A percentile compares a stretch with the other conserved stretches of the same genome.
Conservation (phyloP, 2,797 vertebrate genomes). For the Poliocrania exsul region DNA sequence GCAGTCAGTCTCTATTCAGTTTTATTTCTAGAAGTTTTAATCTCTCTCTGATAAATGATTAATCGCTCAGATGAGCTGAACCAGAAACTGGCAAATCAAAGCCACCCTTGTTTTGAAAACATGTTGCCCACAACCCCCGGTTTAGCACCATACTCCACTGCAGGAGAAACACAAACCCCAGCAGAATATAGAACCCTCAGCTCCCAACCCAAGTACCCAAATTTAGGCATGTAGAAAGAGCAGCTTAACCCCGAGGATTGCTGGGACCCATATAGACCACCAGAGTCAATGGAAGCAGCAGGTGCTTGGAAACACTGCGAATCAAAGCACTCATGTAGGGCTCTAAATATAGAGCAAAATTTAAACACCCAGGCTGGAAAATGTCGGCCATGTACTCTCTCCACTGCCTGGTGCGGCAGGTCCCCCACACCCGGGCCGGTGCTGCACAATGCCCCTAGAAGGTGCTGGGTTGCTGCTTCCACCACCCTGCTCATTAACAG, state of each 20-base stretch:
- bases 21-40: background rate
- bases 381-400: slow-evolving; percentile 10
- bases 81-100: slow-evolving; percentile 45
- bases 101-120: slow-evolving; percentile 27
- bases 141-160: background rate
- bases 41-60: background rate
- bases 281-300: slow-evolving; percentile 53
- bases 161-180: slow-evolving; percentile 47
- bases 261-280: slow-evolving; percentile 57
- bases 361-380: slow-evolving; percentile 51
- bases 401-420: background rate
- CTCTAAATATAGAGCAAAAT: slow-evolving; percentile 67
- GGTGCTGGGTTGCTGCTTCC: background rate
- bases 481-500: background rate
- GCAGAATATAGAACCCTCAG: slow-evolving; percentile 51
- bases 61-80: background rate
- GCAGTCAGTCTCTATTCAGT: background rate
- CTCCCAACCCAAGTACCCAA: slow-evolving; percentile 48
- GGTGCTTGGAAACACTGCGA: slow-evolving; percentile 63
- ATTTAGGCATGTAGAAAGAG: slow-evolving; percentile 62
- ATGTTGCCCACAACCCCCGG: background rate
- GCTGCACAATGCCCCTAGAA: background rate
- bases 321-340: slow-evolving; percentile 33
- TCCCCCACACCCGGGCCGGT: background rate
- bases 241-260: slow-evolving; percentile 38